Evolutionary conservation across 2,113 vertebrate genomes (phyloP).

Genomic region (Dermatemys mawii): DNA sequence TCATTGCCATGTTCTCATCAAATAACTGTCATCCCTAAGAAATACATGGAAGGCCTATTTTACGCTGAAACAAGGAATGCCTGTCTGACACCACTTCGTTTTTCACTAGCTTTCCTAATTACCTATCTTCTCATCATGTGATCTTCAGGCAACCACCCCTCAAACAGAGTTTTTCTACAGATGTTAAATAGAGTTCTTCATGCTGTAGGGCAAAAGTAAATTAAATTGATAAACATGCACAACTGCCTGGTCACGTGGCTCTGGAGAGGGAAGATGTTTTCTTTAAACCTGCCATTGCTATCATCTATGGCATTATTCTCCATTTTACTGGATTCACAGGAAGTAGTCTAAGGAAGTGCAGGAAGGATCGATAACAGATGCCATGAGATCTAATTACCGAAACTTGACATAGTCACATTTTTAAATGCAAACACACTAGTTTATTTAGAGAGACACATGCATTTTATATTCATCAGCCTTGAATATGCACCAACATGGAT

Average conservation of each 20-base stretch:
- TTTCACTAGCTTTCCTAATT: background rate
- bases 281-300: background rate
- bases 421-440: conserved; percentile 28
- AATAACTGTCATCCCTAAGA: conserved; percentile 36
- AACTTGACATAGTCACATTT: conserved; percentile 39
- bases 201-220: background rate
- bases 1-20: conserved; percentile 17
- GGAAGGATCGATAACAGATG: conserved; percentile 46
- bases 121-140: background rate
- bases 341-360: conserved; percentile 38
- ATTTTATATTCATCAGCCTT: conserved; percentile 13
- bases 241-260: background rate
- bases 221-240: background rate
- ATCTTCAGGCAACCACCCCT: background rate
- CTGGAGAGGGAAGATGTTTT: background rate
- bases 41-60: conserved; percentile 12
- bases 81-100: background rate
- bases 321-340: conserved; percentile 20
- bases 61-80: conserved; percentile 17
- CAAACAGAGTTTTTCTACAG: background rate
- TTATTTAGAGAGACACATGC: conserved; percentile 27
- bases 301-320: background rate
- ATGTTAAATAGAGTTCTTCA: background rate
- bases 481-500: conserved; percentile 12
- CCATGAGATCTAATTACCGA: conserved; percentile 46